Percentiles rank a stretch among this genome's conserved stretches.
Conservation (phyloP, 2,888 invertebrate genomes). For the Aphodius sticticus region DNA sequence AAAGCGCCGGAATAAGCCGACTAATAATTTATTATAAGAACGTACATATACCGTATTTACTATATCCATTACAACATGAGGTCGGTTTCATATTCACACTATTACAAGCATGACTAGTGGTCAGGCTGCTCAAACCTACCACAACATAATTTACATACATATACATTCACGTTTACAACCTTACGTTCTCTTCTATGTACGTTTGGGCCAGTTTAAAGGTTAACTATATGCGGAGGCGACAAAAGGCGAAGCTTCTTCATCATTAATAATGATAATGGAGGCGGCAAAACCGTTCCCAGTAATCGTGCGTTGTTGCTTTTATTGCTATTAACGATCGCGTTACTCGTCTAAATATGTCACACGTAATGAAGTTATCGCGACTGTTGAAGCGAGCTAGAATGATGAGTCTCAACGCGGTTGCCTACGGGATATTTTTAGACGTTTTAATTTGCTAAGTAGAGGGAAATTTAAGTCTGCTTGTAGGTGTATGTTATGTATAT, state of each 20-base stretch:
- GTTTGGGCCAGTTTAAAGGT: not conserved
- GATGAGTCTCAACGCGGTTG: not conserved
- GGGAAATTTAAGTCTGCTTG: not conserved
- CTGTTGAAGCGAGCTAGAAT: not conserved
- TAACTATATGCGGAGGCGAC: not conserved
- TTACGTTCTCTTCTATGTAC: not conserved
- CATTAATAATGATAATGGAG: conserved; percentile 4
- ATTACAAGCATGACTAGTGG: not conserved
- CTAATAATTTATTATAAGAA: too few species aligned
- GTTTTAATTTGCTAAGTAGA: not conserved
- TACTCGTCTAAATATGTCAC: not conserved
- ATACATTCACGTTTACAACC: not conserved
- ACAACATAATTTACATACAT: not conserved
- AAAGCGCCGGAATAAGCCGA: too few species aligned
- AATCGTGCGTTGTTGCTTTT: not conserved
- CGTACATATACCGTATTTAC: too few species aligned
- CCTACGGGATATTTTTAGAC: not conserved
- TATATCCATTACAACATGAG: too few species aligned
- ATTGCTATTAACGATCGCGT: conserved; percentile 4
- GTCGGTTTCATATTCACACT: too few species aligned
- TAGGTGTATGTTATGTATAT: not conserved
- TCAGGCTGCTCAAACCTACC: not conserved
- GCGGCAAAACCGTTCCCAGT: not conserved
- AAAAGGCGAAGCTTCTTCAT: conserved; percentile 1
- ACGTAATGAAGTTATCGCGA: not conserved